A percentile compares a stretch with the other conserved stretches of the same genome.
Evolutionary conservation across 2,797 vertebrate species (phyloP).

Genomic region (Platyrinchus mystaceus): DNA sequence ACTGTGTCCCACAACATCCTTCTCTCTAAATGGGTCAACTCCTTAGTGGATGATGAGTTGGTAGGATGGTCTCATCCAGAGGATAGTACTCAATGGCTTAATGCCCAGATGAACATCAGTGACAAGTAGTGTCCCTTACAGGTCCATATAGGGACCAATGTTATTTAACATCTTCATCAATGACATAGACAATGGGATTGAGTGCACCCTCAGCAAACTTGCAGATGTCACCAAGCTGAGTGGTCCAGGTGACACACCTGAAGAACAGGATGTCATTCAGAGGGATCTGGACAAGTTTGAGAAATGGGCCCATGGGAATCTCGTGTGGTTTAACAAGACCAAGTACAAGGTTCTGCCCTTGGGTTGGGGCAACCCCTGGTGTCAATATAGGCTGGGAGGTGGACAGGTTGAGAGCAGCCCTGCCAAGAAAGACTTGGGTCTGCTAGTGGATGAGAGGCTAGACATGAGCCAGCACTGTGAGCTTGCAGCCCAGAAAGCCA

Average conservation of each 20-base stretch:
- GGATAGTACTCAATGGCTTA: neutral
- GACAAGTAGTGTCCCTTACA: neutral
- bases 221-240: neutral
- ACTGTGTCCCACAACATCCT: neutral
- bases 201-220: neutral
- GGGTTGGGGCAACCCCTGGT: neutral
- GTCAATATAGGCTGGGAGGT: neutral
- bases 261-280: neutral
- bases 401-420: neutral
- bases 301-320: neutral
- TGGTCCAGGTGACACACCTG: neutral
- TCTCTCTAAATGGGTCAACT: neutral
- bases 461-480: neutral
- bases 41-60: neutral
- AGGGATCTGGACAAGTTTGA: neutral
- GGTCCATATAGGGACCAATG: neutral
- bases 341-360: neutral
- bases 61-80: neutral
- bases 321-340: neutral
- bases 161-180: neutral
- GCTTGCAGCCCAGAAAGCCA: neutral
- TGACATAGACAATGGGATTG: neutral
- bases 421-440: neutral
- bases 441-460: neutral
- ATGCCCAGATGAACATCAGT: neutral